phyloP scores from a whole-genome alignment of 2,113 vertebrate genomes.

The Trinectes maculatus region DNA sequence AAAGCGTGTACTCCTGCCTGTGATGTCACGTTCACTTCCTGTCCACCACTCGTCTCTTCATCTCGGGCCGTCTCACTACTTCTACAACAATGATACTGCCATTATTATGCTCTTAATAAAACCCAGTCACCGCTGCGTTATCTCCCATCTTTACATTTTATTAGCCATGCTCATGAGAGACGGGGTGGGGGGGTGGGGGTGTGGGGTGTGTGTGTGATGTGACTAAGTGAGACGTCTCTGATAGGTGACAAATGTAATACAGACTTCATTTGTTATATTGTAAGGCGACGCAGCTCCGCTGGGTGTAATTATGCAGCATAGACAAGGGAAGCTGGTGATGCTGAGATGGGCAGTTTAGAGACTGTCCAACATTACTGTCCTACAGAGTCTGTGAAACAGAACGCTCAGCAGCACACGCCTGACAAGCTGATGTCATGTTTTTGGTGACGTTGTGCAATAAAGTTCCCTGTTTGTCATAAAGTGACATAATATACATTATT shows the following conservation, averaged over 20 bases:
- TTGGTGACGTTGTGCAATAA: background rate
- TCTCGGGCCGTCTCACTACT: constrained; percentile 51
- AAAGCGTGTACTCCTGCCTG: constrained; percentile 61
- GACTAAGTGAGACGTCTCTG: constrained; percentile 65
- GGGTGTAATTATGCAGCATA: constrained; percentile 42
- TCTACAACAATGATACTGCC: constrained; percentile 60
- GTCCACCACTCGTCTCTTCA: constrained; percentile 36
- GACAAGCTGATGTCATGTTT: background rate
- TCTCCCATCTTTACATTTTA: constrained; percentile 79
- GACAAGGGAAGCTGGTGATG: constrained; percentile 1
- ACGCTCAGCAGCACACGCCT: background rate
- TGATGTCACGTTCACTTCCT: constrained; percentile 72
- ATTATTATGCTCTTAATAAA: constrained; percentile 76
- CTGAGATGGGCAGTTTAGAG: constrained; percentile 32
- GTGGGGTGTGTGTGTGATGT: constrained; percentile 56
- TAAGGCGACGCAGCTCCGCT: constrained; percentile 16
- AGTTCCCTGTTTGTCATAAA: background rate
- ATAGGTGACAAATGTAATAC: constrained; percentile 64
- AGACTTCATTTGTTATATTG: constrained; percentile 55
- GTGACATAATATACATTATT: background rate
- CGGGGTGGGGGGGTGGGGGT: constrained; percentile 10
- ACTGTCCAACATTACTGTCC: constrained; percentile 21
- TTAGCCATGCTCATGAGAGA: constrained; percentile 72
- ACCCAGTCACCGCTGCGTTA: constrained; percentile 58
- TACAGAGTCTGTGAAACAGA: constrained; percentile 15